Percentiles rank a stretch among this genome's conserved stretches.
Conservation (phyloP, 2,113 vertebrate species). For the Blennius ocellaris region DNA sequence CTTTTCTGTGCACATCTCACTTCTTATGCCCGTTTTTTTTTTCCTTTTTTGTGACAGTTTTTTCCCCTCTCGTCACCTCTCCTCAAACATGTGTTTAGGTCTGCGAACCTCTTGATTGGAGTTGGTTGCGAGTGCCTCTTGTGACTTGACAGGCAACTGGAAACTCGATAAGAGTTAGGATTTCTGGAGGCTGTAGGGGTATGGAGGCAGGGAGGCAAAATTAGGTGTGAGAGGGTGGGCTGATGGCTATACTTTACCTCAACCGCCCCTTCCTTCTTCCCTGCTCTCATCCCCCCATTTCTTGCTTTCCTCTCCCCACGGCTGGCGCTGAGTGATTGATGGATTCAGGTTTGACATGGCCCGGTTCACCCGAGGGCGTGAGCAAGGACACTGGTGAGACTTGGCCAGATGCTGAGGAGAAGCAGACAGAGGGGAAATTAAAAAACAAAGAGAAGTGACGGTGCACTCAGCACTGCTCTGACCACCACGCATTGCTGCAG, state of each 20-base stretch:
- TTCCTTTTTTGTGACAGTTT: neutral
- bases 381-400: slow-evolving; percentile 73
- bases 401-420: slow-evolving; percentile 55
- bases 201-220: slow-evolving; percentile 23
- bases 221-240: slow-evolving; percentile 45
- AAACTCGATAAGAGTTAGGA: slow-evolving; percentile 40
- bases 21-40: neutral
- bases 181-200: slow-evolving; percentile 26
- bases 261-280: slow-evolving; percentile 17
- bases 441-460: slow-evolving; percentile 32
- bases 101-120: slow-evolving; percentile 37
- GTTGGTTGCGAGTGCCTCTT: slow-evolving; percentile 32
- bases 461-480: slow-evolving; percentile 12
- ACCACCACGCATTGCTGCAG: slow-evolving; percentile 30
- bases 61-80: slow-evolving; percentile 5
- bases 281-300: slow-evolving; percentile 47
- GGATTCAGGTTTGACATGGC: slow-evolving; percentile 75
- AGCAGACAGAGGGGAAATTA: slow-evolving; percentile 33
- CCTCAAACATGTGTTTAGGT: slow-evolving; percentile 31
- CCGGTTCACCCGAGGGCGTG: slow-evolving; percentile 66
- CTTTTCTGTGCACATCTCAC: slow-evolving; percentile 11
- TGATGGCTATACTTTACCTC: slow-evolving; percentile 66
- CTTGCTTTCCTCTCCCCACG: slow-evolving; percentile 47
- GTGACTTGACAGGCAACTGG: slow-evolving; percentile 51
- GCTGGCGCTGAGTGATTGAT: slow-evolving; percentile 77